A percentile compares a stretch with the other conserved stretches of the same genome.
Evolutionary conservation across 1,140 invertebrate species (phyloP).

Genomic region (Lasioglossum baleicum): DNA sequence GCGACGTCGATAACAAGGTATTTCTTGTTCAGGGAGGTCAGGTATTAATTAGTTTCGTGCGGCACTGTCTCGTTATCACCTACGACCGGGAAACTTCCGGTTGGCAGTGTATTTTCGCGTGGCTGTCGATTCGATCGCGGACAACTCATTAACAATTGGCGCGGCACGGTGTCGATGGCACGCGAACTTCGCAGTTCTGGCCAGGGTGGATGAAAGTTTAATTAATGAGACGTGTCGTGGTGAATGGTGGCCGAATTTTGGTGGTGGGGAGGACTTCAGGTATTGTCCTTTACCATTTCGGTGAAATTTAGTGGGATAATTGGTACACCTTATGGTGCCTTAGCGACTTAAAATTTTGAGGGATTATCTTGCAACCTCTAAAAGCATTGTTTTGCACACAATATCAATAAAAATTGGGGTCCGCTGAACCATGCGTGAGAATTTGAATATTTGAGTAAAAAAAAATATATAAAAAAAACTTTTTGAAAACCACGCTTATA

Average conservation of each 20-base stretch:
- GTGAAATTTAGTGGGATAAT: no score
- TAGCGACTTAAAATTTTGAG: no score
- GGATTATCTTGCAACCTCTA: no score
- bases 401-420: no score
- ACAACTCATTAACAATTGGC: neutral
- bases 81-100: neutral
- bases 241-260: neutral
- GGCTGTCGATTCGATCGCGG: neutral
- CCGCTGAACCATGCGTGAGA: no score
- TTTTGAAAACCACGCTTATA: no score
- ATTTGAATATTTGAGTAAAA: no score
- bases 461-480: no score
- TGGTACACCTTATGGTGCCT: no score
- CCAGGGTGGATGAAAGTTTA: slow-evolving; percentile 8
- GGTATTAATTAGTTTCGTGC: slow-evolving; percentile 34
- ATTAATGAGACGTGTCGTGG: neutral
- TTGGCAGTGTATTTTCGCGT: neutral
- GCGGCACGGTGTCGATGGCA: neutral
- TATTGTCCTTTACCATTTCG: no score
- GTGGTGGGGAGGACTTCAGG: no score
- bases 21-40: slow-evolving; percentile 7
- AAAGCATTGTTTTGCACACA: no score
- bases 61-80: neutral
- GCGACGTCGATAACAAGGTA: neutral
- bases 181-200: neutral